Conservation (phyloP, 2,113 vertebrate genomes). For the Dipodomys spectabilis region DNA sequence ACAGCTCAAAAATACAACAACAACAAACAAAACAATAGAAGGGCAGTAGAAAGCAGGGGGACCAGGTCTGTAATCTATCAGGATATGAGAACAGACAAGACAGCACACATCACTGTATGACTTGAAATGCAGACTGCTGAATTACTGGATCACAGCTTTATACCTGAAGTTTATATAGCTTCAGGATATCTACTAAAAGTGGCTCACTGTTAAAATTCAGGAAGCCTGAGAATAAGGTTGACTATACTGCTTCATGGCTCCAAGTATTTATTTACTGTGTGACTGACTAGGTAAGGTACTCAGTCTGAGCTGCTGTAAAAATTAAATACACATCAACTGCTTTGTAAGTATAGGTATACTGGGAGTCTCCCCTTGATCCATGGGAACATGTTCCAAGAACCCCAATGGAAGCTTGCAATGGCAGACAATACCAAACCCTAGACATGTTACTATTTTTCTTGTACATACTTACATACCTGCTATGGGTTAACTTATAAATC, state of each 20-base stretch:
- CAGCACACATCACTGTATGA: neutral
- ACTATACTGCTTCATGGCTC: neutral
- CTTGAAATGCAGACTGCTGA: neutral
- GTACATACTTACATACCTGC: neutral
- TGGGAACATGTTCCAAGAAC: neutral
- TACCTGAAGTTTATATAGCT: neutral
- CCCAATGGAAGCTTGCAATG: neutral
- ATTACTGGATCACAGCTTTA: neutral
- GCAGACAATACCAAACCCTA: too few species aligned
- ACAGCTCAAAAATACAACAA: neutral
- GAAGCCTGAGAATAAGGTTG: neutral
- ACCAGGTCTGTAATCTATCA: neutral
- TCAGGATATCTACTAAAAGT: neutral
- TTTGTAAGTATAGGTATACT: neutral
- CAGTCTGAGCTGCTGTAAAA: neutral
- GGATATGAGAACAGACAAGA: neutral
- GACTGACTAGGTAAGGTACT: neutral
- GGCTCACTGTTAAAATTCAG: neutral
- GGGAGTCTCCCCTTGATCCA: neutral
- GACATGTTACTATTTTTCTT: neutral
- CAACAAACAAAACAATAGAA: neutral
- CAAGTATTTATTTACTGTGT: neutral
- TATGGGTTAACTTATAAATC: neutral
- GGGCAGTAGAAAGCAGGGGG: neutral
- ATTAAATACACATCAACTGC: conserved; percentile 13